These are phyloP conservation scores for Colostygia pectinataria DNA, from an alignment of 2,888 invertebrate species.

Conservation along the genomic window DNA sequence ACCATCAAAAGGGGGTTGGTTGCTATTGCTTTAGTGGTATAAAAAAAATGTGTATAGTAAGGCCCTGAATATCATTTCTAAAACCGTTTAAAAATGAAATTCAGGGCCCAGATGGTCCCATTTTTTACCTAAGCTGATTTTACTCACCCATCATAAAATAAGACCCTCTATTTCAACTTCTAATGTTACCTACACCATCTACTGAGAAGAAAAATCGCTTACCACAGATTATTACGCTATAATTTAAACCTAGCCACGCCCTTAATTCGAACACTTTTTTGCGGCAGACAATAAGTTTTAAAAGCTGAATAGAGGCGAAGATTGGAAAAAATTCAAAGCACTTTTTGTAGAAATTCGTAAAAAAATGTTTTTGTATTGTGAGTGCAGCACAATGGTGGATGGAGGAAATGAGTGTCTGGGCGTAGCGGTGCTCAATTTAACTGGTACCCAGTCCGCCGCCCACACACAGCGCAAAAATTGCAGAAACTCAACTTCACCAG, in stretches of 20 bases:
- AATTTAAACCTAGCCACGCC: constrained; percentile 22
- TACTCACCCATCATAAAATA: too few species aligned
- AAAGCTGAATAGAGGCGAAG: constrained; percentile 76
- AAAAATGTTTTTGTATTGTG: constrained; percentile 82
- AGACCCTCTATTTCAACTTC: too few species aligned
- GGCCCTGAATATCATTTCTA: too few species aligned
- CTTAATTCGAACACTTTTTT: constrained; percentile 53
- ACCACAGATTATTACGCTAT: constrained; percentile 15
- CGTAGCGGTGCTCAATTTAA: constrained; percentile 77
- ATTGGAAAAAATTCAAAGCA: constrained; percentile 81
- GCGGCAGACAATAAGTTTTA: constrained; percentile 74
- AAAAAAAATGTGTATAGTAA: too few species aligned
- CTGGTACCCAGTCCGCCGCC: constrained; percentile 59
- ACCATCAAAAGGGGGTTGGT: too few species aligned
- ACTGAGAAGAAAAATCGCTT: constrained; percentile 15
- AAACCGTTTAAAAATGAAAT: too few species aligned
- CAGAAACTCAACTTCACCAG: background rate
- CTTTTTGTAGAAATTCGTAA: constrained; percentile 79
- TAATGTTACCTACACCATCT: background rate
- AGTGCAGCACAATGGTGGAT: constrained; percentile 76
- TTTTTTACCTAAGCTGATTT: too few species aligned
- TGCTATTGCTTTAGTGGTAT: too few species aligned
- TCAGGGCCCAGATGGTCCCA: too few species aligned
- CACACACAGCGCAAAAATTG: constrained; percentile 27
- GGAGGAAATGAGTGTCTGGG: constrained; percentile 82